Base-by-base conservation (phyloP, 2,797 vertebrate genomes). In the Danio jaintianensis region DNA sequence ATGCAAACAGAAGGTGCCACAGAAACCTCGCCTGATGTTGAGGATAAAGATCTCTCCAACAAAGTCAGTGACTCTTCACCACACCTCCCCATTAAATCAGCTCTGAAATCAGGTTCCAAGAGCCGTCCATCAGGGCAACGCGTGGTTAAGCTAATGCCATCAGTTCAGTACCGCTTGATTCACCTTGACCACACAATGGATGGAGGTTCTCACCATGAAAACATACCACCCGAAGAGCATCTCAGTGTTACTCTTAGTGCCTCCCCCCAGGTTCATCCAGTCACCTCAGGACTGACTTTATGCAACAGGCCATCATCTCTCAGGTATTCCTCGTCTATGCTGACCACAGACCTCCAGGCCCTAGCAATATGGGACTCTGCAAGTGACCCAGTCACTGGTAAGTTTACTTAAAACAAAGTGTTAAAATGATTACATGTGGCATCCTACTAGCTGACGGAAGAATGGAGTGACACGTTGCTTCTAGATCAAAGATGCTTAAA, bases 71-170 rank as follows among this genome's bases (percentile, higher is more conserved):
- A 92, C 38, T 82, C 87, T 0, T 76, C 89, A 3, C 89, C 86
- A 1, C 68, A 82, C 0, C 75, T 93, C 42, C 94, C 94, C 12
- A 94, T 94, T 55, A 95, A 94, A 82, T 95, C 94, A 45, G 93
- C 94, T 18, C 88, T 95, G 29, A 95, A 95, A 85, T 93, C 92
- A 0, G 91, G 91, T 56, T 93, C 91, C 8, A 93, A 91, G 81
- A 92, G 86, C 83, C 90, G 91, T 7, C 73, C 82, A 0, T 43
- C 56, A 20, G 86, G 79, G 18, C 87, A 84, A 64, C 66, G 70
- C 0, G 82, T 78, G n/a, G 81, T 82, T 22, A 86, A 13, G 75
- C 84, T 68, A 75, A 81, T 52, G 84, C 87, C 92, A 69, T 88
- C 89, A 0, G 89, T 89, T 83, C 92, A 93, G 82, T 93, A 90